Conservation (phyloP, 2,797 vertebrate genomes). For the Crenichthys baileyi region DNA sequence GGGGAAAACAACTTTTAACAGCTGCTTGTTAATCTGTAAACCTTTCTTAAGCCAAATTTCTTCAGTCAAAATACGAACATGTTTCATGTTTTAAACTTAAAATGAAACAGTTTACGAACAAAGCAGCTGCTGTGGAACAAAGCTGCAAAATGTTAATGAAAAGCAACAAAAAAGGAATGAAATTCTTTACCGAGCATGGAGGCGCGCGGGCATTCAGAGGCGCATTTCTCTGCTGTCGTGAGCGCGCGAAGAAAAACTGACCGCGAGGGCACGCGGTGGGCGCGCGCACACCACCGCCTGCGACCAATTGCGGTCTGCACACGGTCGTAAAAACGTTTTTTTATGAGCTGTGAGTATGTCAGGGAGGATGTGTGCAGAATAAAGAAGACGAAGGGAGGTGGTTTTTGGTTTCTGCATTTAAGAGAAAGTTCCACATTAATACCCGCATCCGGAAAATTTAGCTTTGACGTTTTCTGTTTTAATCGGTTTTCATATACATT, state of each 20-base stretch:
- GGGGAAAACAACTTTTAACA: background rate
- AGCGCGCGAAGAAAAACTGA: slow-evolving; percentile 48
- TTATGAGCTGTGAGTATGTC: slow-evolving; percentile 27
- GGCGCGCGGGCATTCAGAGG: slow-evolving; percentile 36
- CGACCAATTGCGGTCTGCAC: slow-evolving; percentile 61
- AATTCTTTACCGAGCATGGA: slow-evolving; percentile 33
- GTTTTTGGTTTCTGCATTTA: slow-evolving; percentile 50
- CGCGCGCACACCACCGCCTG: slow-evolving; percentile 64
- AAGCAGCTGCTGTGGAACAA: background rate
- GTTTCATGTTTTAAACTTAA: background rate
- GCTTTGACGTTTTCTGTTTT: too few species aligned
- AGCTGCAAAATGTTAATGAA: background rate
- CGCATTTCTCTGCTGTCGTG: slow-evolving; percentile 35
- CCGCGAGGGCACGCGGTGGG: slow-evolving; percentile 17
- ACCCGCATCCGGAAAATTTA: too few species aligned
- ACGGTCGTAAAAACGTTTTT: slow-evolving; percentile 50
- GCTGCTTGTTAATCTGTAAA: background rate
- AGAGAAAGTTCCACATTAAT: slow-evolving; percentile 28
- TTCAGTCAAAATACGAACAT: background rate
- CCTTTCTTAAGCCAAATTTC: background rate
- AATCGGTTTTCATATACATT: background rate
- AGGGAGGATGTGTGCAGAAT: slow-evolving; percentile 24
- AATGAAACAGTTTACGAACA: slow-evolving; percentile 17
- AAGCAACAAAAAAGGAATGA: background rate
- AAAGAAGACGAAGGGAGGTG: slow-evolving; percentile 4